These are phyloP conservation scores for Meandrina meandrites DNA, from an alignment of 92 coral and sea anemone species.

Conservation along the genomic window DNA sequence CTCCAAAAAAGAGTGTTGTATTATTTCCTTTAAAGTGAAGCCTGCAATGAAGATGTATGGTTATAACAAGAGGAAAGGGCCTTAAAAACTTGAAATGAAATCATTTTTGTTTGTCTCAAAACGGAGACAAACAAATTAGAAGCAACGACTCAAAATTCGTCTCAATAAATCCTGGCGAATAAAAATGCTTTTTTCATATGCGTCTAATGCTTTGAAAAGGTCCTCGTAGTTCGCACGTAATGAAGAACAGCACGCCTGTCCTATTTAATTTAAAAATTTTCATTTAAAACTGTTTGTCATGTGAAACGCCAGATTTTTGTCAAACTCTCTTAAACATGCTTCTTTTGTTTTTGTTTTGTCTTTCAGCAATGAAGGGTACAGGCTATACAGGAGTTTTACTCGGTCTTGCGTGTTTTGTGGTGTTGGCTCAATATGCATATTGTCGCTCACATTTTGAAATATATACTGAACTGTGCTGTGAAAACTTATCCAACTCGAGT, in stretches of 20 bases:
- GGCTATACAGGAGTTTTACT: neutral
- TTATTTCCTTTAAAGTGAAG: neutral
- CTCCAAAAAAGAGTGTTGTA: neutral
- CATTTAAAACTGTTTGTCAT: conserved; percentile 4
- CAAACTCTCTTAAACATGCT: neutral
- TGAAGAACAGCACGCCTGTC: neutral
- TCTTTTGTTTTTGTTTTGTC: conserved; percentile 3
- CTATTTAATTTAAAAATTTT: conserved; percentile 5
- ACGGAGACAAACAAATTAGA: conserved; percentile 17
- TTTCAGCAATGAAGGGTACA: conserved; percentile 21
- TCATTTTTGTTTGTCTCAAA: conserved; percentile 6
- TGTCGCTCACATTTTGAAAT: neutral
- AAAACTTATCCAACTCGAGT: conserved; percentile 12
- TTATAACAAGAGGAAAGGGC: neutral
- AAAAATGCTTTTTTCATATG: neutral
- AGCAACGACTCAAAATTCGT: neutral
- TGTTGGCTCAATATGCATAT: conserved; percentile 5
- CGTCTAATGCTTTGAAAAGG: conserved; percentile 22
- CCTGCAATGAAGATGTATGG: neutral
- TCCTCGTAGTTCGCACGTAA: neutral
- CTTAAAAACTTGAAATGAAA: neutral
- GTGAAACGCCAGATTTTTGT: conserved; percentile 18
- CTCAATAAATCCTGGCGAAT: conserved; percentile 18
- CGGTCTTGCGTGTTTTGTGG: neutral
- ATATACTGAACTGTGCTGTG: conserved; percentile 20